Conservation (phyloP, 2,888 invertebrate genomes). For the Molanna angustata region DNA sequence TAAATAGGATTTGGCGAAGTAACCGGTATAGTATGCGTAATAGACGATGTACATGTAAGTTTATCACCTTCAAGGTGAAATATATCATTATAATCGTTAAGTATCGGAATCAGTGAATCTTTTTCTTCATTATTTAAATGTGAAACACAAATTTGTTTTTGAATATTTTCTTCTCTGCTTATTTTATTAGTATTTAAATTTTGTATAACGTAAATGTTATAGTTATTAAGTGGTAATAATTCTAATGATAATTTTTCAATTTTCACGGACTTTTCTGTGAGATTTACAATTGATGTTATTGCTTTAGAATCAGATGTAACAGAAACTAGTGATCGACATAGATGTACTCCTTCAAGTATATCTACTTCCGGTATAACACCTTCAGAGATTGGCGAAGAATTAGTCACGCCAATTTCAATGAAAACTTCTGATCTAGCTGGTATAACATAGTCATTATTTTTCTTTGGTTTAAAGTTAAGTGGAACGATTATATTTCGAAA, state of each 20-base stretch:
- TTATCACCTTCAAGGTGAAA: slow-evolving; percentile 35
- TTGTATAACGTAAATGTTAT: background rate
- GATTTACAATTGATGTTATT: background rate
- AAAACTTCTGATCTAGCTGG: background rate
- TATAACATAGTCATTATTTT: background rate
- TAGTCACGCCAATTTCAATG: background rate
- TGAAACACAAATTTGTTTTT: background rate
- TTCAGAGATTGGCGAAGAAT: background rate
- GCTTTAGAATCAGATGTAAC: background rate
- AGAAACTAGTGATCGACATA: background rate
- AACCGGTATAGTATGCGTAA: slow-evolving; percentile 34
- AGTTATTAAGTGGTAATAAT: background rate
- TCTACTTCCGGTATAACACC: background rate
- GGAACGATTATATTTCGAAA: background rate
- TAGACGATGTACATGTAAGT: slow-evolving; percentile 32
- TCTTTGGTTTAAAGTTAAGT: background rate
- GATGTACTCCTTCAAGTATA: background rate
- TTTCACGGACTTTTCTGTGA: background rate
- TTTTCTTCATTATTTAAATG: slow-evolving; percentile 36
- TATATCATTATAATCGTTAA: slow-evolving; percentile 24
- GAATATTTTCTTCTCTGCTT: background rate
- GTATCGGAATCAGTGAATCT: slow-evolving; percentile 32
- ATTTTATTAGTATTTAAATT: background rate
- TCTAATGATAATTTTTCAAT: background rate
- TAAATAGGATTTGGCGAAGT: slow-evolving; percentile 32